Evolutionary conservation across 2,113 vertebrate species (phyloP).

Genomic region (Pelusios castaneus): DNA sequence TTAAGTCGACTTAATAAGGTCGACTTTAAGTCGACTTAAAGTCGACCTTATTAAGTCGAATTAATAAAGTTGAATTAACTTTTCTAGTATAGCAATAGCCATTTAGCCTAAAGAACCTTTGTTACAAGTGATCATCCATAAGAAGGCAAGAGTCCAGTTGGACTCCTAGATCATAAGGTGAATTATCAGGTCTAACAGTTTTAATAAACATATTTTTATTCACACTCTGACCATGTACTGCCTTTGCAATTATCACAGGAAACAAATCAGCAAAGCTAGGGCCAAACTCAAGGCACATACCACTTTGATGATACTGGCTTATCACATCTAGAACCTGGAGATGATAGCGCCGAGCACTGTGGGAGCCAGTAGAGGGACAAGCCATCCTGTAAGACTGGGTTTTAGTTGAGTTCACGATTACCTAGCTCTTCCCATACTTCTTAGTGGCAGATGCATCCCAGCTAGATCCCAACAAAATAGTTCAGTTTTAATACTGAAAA

Average conservation of each 20-base stretch:
- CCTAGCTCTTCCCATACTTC: background rate
- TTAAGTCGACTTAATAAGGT: too few relatives aligned
- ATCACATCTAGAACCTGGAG: background rate
- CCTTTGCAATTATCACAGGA: constrained; percentile 50
- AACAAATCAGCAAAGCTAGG: constrained; percentile 29
- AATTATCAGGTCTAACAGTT: background rate
- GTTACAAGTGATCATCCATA: background rate
- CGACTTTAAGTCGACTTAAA: too few relatives aligned
- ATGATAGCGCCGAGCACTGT: background rate
- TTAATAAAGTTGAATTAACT: too few relatives aligned
- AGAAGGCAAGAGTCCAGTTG: background rate
- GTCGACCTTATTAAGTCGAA: too few relatives aligned
- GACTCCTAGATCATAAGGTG: background rate
- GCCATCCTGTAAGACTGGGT: background rate
- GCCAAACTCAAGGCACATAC: background rate
- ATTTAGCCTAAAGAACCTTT: background rate
- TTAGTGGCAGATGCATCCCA: background rate
- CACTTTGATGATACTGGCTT: background rate
- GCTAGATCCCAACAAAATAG: background rate
- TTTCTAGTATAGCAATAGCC: too few relatives aligned
- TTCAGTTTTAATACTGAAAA: background rate
- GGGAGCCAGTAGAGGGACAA: background rate
- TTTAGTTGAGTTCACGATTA: background rate
- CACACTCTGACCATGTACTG: background rate
- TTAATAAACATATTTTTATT: background rate